phyloP scores from a whole-genome alignment of 2,888 invertebrate genomes.

The Panzeria rudis region DNA sequence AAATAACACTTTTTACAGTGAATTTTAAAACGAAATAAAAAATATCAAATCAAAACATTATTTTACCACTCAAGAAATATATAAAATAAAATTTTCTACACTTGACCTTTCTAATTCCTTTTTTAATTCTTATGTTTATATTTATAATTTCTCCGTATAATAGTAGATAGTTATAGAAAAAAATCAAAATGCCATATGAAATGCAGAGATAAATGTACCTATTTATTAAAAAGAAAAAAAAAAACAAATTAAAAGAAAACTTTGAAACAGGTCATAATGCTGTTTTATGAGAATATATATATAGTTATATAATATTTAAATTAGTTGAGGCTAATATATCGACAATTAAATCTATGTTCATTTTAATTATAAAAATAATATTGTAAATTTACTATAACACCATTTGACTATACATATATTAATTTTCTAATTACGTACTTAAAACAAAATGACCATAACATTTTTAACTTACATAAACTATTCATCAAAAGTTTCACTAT shows the following conservation, averaged over 20 bases:
- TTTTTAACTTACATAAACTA: not conserved
- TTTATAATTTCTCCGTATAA: not conserved
- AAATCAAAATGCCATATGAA: conserved; percentile 65
- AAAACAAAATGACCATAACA: not conserved
- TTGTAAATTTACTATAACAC: conserved; percentile 27
- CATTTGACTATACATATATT: conserved; percentile 6
- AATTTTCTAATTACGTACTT: not conserved
- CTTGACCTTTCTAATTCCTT: not conserved
- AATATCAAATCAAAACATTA: not conserved
- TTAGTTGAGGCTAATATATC: conserved; percentile 58
- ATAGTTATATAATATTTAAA: conserved; percentile 53
- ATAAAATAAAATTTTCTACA: not conserved
- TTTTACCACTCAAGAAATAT: conserved; percentile 14
- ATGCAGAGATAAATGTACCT: conserved; percentile 70
- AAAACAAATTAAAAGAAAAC: conserved; percentile 32
- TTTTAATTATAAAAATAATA: conserved; percentile 38
- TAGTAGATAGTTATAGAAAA: conserved; percentile 8
- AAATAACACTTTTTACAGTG: conserved; percentile 40
- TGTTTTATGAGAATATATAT: conserved; percentile 46
- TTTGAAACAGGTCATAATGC: conserved; percentile 53
- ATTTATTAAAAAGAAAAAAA: conserved; percentile 41
- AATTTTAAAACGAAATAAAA: conserved; percentile 31
- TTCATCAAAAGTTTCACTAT: not conserved
- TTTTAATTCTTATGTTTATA: conserved; percentile 13
- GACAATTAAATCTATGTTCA: conserved; percentile 27